Base-by-base conservation (phyloP, 2,888 invertebrate species). In the Sipha maydis region DNA sequence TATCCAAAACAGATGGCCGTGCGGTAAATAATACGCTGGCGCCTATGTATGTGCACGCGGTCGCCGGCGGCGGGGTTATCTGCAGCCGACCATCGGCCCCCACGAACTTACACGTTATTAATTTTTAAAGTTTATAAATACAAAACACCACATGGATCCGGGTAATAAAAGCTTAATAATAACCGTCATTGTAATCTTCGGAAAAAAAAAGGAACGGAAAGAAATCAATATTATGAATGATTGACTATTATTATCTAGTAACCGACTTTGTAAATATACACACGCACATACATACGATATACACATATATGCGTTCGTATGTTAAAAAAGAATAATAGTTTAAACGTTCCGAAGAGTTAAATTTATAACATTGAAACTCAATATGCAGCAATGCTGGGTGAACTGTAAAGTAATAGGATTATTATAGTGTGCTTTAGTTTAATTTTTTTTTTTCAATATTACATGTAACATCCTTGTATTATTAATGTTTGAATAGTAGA, bases 121-220 rank as follows among this genome's bases (percentile, higher is more conserved):
- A 84, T 84, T 84, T 80, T 67, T 38, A 84, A 84, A 84, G 83
- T 84, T 84, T 84, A 84, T 84, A 84, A 84, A 84, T 84, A 84
- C 54, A 5, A 84, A 75, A 56, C 83, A 56, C 83, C 83, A 75
- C 83, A 56, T 84, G 83, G 75, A 84, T 84, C 75, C 75, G 56
- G 34, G 56, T 67, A 41, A 41, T 80, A 80, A 67, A 80, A 80
- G 80, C 80, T 80, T 67, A 67, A 67, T 80, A 80, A 80, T 61
- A 80, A 80, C 80, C 67, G 80, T 80, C 38, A 67, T 80, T 80
- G 67, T 80, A 67, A 80, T 80, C 80, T 80, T 61, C 3, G 38
- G n/a, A 80, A 38, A 67, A 67, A 14, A 78, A 11, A 78, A 56
- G 61, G n/a, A 61, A 14, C 61, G 79, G 19, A 38, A 79, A 34